Percentiles rank a stretch among this genome's conserved stretches.
phyloP scores from a whole-genome alignment of 2,797 vertebrate species.

The Danio aesculapii region DNA sequence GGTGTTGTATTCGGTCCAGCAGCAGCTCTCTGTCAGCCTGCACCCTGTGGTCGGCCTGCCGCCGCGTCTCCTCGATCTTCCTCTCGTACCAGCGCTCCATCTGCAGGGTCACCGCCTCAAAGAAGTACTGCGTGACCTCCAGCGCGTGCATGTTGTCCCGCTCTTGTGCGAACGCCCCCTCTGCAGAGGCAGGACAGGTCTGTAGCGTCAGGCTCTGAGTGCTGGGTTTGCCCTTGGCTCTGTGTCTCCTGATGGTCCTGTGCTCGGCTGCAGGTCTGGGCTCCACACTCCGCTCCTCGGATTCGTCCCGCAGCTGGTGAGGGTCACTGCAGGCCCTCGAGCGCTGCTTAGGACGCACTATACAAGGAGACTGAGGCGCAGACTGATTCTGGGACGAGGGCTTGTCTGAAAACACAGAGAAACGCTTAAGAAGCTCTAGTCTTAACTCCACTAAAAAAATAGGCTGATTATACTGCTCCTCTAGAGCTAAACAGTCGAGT shows the following conservation, averaged over 20 bases:
- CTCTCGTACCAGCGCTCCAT: conserved; percentile 98
- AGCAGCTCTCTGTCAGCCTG: conserved; percentile 85
- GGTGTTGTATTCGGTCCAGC: conserved; percentile 84
- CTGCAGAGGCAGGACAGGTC: neutral
- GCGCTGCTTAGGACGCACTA: conserved; percentile 91
- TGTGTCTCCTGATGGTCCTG: conserved; percentile 72
- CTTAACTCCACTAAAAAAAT: no score
- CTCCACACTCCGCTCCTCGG: conserved; percentile 58
- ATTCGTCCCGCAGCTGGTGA: conserved; percentile 66
- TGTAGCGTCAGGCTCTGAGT: conserved; percentile 64
- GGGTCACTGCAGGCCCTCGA: conserved; percentile 61
- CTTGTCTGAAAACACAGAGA: conserved; percentile 69
- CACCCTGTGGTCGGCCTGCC: conserved; percentile 87
- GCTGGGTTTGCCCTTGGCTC: conserved; percentile 69
- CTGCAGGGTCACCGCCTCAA: conserved; percentile 93
- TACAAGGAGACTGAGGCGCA: conserved; percentile 75
- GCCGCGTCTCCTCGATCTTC: conserved; percentile 91
- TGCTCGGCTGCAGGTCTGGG: conserved; percentile 75
- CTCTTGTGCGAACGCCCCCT: conserved; percentile 69
- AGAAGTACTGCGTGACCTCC: conserved; percentile 96
- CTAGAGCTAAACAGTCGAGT: no score
- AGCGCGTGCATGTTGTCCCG: conserved; percentile 86
- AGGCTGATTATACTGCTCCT: no score
- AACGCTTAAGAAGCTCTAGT: neutral
- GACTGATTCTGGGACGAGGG: conserved; percentile 65